Conservation (phyloP, 2,797 vertebrate species). For the Coccyzus lansbergi region DNA sequence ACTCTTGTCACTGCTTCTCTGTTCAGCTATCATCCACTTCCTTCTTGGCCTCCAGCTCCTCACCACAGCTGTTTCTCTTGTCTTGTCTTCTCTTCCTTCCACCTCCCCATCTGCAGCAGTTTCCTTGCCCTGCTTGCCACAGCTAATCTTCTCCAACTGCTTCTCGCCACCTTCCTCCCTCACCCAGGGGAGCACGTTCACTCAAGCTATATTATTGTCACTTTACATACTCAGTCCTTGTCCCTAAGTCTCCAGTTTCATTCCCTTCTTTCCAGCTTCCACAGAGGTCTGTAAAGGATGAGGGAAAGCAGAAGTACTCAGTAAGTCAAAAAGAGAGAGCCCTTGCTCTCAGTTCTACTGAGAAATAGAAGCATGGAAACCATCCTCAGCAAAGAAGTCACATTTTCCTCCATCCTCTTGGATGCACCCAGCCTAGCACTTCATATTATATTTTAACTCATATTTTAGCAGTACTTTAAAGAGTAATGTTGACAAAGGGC, state of each 20-base stretch:
- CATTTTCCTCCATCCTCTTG: background rate
- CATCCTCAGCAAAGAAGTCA: background rate
- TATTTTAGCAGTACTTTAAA: background rate
- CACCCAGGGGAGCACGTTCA: background rate
- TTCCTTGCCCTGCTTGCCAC: background rate
- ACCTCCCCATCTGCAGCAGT: background rate
- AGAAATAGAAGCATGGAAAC: background rate
- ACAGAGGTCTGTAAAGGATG: background rate
- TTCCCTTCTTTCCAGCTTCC: background rate
- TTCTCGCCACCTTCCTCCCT: background rate
- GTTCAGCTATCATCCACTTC: background rate
- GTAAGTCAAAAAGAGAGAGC: background rate
- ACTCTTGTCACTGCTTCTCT: background rate
- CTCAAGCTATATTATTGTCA: accelerated
- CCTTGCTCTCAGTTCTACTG: background rate
- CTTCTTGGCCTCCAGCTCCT: background rate
- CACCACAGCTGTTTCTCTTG: background rate
- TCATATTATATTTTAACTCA: background rate
- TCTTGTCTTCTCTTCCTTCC: background rate
- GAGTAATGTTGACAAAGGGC: background rate
- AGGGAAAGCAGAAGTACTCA: background rate
- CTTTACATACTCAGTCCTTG: background rate
- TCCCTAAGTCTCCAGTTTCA: background rate
- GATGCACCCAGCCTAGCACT: background rate
- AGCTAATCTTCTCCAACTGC: background rate